phyloP scores from a whole-genome alignment of 2,113 vertebrate species.

The Dromas ardeola region DNA sequence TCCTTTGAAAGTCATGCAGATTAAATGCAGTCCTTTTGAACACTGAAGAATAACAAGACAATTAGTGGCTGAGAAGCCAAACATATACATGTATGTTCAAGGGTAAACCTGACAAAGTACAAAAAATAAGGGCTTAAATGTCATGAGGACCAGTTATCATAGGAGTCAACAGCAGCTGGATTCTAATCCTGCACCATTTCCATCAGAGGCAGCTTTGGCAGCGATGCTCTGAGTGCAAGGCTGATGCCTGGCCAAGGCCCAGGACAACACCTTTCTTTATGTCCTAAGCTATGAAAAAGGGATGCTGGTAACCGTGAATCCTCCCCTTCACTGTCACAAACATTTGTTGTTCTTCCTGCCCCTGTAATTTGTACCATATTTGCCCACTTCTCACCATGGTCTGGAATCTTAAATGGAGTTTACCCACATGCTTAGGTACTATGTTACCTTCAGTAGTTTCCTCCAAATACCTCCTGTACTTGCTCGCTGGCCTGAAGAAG shows the following conservation, averaged over 20 bases:
- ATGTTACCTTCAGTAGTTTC: not conserved
- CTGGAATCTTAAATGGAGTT: not conserved
- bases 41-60: not conserved
- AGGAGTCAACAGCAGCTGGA: not conserved
- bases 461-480: not conserved
- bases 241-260: fast-evolving
- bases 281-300: not conserved
- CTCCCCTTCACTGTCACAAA: not conserved
- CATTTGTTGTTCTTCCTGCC: not conserved
- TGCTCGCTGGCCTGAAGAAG: not conserved
- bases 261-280: not conserved
- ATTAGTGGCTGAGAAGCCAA: not conserved
- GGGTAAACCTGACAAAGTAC: not conserved
- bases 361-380: not conserved
- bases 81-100: not conserved
- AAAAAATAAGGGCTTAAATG: not conserved
- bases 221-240: not conserved
- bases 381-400: not conserved
- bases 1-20: not conserved
- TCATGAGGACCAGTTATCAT: not conserved
- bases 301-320: fast-evolving
- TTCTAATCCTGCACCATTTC: not conserved
- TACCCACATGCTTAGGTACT: not conserved
- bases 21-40: not conserved
- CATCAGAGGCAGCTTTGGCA: not conserved